These are phyloP conservation scores for Resseliella maxima DNA, from an alignment of 2,888 invertebrate genomes.

Conservation along the genomic window DNA sequence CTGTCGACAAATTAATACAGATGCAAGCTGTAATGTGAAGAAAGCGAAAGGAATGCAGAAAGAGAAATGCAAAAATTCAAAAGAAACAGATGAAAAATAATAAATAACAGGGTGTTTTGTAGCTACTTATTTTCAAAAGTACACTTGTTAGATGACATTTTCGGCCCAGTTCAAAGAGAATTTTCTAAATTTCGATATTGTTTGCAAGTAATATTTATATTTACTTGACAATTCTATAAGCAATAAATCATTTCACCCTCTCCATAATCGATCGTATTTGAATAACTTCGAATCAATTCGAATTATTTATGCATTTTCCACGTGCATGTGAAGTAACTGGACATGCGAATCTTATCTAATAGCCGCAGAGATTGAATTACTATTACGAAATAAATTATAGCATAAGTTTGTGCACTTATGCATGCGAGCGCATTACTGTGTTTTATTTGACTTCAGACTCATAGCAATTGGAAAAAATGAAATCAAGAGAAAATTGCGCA, in stretches of 20 bases:
- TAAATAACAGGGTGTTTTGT: background rate
- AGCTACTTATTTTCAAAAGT: background rate
- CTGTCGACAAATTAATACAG: background rate
- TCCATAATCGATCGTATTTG: background rate
- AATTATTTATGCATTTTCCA: background rate
- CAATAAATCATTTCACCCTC: background rate
- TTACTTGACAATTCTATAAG: background rate
- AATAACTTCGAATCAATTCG: background rate
- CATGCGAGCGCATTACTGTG: conserved; percentile 19
- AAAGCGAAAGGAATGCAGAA: background rate
- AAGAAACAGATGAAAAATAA: background rate
- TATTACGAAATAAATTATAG: conserved; percentile 51
- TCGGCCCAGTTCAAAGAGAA: too few species aligned
- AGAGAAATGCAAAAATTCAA: conserved; percentile 8
- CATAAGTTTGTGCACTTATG: conserved; percentile 43
- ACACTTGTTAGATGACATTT: too few species aligned
- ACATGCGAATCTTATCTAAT: conserved; percentile 6
- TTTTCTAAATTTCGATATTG: too few species aligned
- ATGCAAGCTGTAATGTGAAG: background rate
- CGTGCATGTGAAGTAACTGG: conserved; percentile 26
- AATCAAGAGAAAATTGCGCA: conserved; percentile 8
- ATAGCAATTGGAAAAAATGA: background rate
- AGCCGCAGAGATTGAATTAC: conserved; percentile 23
- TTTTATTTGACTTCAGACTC: background rate
- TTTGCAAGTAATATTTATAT: background rate